Evolutionary conservation across 2,888 invertebrate genomes (phyloP).

Genomic region (Nemurella pictetii): DNA sequence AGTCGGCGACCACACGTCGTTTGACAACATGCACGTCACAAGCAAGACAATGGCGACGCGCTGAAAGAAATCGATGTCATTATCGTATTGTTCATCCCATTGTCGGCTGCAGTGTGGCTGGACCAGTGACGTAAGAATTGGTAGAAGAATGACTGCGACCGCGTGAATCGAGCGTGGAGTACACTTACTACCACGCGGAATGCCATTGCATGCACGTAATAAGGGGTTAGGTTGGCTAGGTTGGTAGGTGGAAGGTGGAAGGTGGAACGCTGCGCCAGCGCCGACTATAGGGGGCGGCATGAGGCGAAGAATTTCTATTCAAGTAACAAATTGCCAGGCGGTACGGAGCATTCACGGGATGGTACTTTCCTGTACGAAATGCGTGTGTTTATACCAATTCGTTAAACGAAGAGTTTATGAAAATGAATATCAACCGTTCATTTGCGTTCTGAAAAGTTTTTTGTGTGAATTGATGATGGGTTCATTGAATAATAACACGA

Average conservation of each 20-base stretch:
- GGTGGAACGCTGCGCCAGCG: neutral
- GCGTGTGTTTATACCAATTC: neutral
- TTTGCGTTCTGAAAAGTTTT: conserved; percentile 7
- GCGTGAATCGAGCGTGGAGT: neutral
- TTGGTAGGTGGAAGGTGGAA: too few species aligned
- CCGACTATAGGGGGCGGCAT: neutral
- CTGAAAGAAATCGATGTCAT: neutral
- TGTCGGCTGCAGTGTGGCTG: neutral
- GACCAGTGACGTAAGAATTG: neutral
- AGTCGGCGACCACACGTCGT: neutral
- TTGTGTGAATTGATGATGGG: neutral
- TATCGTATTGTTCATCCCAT: neutral
- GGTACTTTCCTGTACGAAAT: neutral
- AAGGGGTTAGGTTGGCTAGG: neutral
- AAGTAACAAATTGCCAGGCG: conserved; percentile 5
- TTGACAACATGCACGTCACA: neutral
- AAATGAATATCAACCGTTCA: neutral
- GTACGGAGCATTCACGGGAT: neutral
- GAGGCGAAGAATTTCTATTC: neutral
- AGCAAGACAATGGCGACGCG: neutral
- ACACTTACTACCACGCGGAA: neutral
- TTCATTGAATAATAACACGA: neutral
- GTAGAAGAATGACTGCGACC: too few species aligned
- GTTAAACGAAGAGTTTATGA: conserved; percentile 18
- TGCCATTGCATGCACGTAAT: neutral